Evolutionary conservation across 2,888 invertebrate genomes (phyloP).

Genomic region (Polietes domitor): DNA sequence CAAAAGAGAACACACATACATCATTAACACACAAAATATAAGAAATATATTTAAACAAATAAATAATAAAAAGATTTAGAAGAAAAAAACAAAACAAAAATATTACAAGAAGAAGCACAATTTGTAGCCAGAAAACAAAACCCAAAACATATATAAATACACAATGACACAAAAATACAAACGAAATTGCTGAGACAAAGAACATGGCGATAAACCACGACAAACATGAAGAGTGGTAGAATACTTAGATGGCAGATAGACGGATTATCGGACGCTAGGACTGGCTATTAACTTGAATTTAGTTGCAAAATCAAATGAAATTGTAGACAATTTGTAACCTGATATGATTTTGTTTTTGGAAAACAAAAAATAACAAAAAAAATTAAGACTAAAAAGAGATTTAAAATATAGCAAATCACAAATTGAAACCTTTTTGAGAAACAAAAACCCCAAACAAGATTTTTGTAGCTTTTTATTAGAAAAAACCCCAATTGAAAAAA

Average conservation of each 20-base stretch:
- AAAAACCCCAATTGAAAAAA: neutral
- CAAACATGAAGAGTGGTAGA: slow-evolving; percentile 27
- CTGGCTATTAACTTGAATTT: neutral
- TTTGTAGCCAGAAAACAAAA: slow-evolving; percentile 12
- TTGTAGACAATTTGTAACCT: slow-evolving; percentile 13
- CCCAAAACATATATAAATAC: slow-evolving; percentile 18
- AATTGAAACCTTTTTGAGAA: slow-evolving; percentile 17
- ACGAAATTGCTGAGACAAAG: slow-evolving; percentile 45
- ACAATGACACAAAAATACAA: neutral
- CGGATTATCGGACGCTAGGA: neutral
- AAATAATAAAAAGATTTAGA: slow-evolving; percentile 29
- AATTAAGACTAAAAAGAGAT: slow-evolving; percentile 16
- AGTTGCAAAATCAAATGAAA: slow-evolving; percentile 16
- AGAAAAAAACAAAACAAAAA: neutral
- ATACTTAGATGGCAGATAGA: neutral
- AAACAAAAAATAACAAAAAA: slow-evolving; percentile 10
- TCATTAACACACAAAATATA: neutral
- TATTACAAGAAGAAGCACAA: slow-evolving; percentile 33
- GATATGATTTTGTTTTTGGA: slow-evolving; percentile 10
- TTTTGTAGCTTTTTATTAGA: slow-evolving; percentile 47
- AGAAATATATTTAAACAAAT: slow-evolving; percentile 30
- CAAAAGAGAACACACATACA: too few relatives aligned
- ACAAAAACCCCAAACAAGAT: neutral
- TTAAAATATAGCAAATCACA: slow-evolving; percentile 45
- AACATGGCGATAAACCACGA: slow-evolving; percentile 16